phyloP scores from a whole-genome alignment of 2,888 invertebrate genomes.

The Subacronicta megacephala region DNA sequence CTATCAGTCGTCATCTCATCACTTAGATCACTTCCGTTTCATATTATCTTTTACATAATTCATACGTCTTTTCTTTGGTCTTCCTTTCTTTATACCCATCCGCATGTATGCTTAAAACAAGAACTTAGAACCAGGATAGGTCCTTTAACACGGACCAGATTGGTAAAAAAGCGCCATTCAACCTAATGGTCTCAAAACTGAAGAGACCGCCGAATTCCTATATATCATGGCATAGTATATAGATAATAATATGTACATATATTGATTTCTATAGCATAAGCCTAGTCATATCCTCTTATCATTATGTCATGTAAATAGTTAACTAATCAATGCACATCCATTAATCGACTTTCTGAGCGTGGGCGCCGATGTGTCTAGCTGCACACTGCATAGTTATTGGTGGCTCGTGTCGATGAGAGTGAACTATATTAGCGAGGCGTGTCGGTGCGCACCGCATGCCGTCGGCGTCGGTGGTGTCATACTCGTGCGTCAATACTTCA shows the following conservation, averaged over 20 bases:
- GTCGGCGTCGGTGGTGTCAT: not conserved
- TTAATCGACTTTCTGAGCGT: constrained; percentile 15
- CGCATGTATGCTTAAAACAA: no score
- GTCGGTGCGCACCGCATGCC: constrained; percentile 17
- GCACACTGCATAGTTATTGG: constrained; percentile 11
- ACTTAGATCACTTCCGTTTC: no score
- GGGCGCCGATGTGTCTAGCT: constrained; percentile 36
- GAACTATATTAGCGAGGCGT: constrained; percentile 28
- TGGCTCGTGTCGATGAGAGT: constrained; percentile 19
- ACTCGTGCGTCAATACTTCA: constrained; percentile 40
- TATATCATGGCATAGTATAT: not conserved
- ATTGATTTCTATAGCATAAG: not conserved
- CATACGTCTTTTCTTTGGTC: no score
- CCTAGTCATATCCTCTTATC: not conserved
- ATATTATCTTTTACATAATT: no score
- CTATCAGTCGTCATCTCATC: no score
- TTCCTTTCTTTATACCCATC: no score
- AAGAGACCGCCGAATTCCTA: no score
- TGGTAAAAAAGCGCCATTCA: no score
- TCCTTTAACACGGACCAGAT: no score
- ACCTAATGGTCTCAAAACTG: no score
- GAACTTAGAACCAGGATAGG: no score
- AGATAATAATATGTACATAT: no score
- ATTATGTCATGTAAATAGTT: constrained; percentile 1
- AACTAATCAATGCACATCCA: constrained; percentile 1